A percentile compares a stretch with the other conserved stretches of the same genome.
phyloP scores from a whole-genome alignment of 2,888 invertebrate species.

The Acronicta aceris region DNA sequence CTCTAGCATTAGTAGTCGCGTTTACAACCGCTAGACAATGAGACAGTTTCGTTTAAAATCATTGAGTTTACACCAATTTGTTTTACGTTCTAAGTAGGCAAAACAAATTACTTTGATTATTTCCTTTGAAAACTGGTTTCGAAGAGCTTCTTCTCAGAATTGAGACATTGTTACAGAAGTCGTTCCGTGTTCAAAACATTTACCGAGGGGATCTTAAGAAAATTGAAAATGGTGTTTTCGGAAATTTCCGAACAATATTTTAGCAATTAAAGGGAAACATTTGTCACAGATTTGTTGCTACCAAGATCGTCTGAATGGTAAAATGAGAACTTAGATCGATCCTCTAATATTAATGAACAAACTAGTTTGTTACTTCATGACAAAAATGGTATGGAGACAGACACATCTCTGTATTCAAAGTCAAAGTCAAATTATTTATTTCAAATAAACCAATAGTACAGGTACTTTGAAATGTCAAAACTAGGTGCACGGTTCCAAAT shows the following conservation, averaged over 20 bases:
- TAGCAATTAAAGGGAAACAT: constrained; percentile 4
- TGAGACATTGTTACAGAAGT: constrained; percentile 3
- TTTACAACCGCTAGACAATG: too few relatives aligned
- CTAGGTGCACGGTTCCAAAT: too few relatives aligned
- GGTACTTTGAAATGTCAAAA: too few relatives aligned
- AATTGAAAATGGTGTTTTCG: not conserved
- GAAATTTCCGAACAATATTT: constrained; percentile 4
- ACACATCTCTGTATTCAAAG: too few relatives aligned
- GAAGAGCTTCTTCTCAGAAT: constrained; percentile 8
- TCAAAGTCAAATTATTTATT: too few relatives aligned
- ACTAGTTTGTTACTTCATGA: too few relatives aligned
- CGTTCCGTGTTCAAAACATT: constrained; percentile 1
- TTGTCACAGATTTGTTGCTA: not conserved
- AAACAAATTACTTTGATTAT: constrained; percentile 19
- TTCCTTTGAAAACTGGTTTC: constrained; percentile 9
- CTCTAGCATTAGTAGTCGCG: too few relatives aligned
- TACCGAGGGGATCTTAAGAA: constrained; percentile 5
- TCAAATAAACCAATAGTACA: too few relatives aligned
- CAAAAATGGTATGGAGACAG: too few relatives aligned
- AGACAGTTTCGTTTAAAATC: constrained; percentile 3
- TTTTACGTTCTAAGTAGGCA: constrained; percentile 7
- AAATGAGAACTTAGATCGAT: not conserved
- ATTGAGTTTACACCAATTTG: not conserved
- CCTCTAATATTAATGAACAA: too few relatives aligned
- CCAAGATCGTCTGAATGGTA: not conserved